Conservation (phyloP, 2,888 invertebrate species). For the Drosophila bunnanda region DNA sequence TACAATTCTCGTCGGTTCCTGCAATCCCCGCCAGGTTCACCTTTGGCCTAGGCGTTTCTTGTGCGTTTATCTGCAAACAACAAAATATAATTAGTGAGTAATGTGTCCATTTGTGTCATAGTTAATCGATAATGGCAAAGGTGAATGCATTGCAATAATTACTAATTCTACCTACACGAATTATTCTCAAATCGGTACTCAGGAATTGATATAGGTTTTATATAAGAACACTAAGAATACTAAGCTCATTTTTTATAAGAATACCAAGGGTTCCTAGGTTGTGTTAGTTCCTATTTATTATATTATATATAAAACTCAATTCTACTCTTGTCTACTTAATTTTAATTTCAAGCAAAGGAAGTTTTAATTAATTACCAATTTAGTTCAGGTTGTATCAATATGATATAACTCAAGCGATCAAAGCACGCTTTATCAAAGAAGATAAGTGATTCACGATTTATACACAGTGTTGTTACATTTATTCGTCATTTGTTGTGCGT, state of each 20-base stretch:
- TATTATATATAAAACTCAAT: neutral
- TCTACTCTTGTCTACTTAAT: too few relatives aligned
- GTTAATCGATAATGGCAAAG: neutral
- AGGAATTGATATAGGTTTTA: neutral
- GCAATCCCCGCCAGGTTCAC: conserved; percentile 34
- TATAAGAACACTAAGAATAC: too few relatives aligned
- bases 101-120: neutral
- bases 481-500: conserved; percentile 2
- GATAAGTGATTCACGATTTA: neutral
- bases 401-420: neutral
- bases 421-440: neutral
- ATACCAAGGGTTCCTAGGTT: neutral
- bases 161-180: neutral
- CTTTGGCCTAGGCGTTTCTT: neutral
- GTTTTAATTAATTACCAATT: neutral
- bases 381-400: neutral
- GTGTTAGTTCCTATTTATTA: neutral
- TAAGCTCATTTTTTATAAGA: too few relatives aligned
- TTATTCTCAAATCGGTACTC: too few relatives aligned
- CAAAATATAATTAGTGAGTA: neutral
- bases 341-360: neutral
- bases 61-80: conserved; percentile 18
- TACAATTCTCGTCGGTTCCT: conserved; percentile 20
- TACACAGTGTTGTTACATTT: neutral
- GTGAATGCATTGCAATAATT: too few relatives aligned